Percentiles rank a stretch among this genome's conserved stretches.
phyloP scores from a whole-genome alignment of 2,888 invertebrate species.

The Tachina lurida region DNA sequence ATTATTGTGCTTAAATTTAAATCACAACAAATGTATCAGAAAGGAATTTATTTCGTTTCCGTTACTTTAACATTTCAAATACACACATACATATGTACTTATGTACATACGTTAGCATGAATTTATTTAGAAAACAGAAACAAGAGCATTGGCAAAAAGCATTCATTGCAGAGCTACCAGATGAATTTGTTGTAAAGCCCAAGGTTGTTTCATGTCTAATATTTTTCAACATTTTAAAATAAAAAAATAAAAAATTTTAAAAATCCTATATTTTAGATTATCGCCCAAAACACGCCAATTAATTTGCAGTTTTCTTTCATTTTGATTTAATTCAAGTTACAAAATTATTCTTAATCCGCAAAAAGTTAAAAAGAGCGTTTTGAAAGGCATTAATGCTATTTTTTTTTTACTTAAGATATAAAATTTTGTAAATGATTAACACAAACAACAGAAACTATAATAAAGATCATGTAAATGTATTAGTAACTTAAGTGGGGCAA shows the following conservation, averaged over 20 bases:
- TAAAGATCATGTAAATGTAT: slow-evolving; percentile 20
- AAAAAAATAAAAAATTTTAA: too few relatives aligned
- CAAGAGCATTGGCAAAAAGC: neutral
- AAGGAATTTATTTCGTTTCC: neutral
- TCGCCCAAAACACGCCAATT: too few relatives aligned
- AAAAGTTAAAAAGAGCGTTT: slow-evolving; percentile 23
- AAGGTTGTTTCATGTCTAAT: too few relatives aligned
- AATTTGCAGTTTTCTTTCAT: neutral
- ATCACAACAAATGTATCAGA: too few relatives aligned
- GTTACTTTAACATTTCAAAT: neutral
- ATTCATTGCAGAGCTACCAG: neutral
- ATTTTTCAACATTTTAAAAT: too few relatives aligned
- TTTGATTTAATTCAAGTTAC: slow-evolving; percentile 19
- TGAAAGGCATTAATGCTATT: slow-evolving; percentile 6
- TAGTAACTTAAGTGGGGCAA: neutral
- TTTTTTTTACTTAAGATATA: slow-evolving; percentile 33
- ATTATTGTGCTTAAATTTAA: too few relatives aligned
- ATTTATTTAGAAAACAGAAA: too few relatives aligned
- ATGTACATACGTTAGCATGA: too few relatives aligned
- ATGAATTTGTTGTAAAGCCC: neutral
- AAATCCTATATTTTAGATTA: too few relatives aligned
- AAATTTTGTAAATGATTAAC: slow-evolving; percentile 5
- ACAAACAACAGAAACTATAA: slow-evolving; percentile 6
- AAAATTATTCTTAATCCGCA: slow-evolving; percentile 32
- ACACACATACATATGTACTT: too few relatives aligned